Percentiles rank a stretch among this genome's conserved stretches.
These are phyloP conservation scores for Acromyrmex charruanus DNA, from an alignment of 1,140 invertebrate genomes.

Conservation along the genomic window DNA sequence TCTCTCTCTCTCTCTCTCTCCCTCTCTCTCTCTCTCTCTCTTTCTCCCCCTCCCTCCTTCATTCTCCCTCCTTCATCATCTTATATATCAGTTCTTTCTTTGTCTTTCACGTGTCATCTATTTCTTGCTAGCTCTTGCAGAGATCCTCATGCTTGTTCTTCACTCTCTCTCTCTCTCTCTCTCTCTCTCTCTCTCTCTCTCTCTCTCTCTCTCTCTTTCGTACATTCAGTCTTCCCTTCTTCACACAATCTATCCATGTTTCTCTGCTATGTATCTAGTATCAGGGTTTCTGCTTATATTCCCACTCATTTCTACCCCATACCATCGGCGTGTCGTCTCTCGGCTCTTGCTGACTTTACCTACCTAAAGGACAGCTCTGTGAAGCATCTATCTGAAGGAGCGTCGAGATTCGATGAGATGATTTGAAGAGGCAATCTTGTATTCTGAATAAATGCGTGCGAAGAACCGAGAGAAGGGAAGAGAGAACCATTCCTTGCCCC, in stretches of 20 bases:
- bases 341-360: conserved; percentile 49
- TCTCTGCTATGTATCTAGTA: conserved; percentile 23
- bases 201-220: not conserved
- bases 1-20: conserved; percentile 20
- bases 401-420: conserved; percentile 53
- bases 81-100: conserved; percentile 7
- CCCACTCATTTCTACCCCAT: conserved; percentile 1
- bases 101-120: not conserved
- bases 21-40: not conserved
- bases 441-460: conserved; percentile 35
- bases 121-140: conserved; percentile 16
- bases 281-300: conserved; percentile 40
- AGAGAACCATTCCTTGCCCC: not conserved
- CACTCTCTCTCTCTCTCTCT: not conserved
- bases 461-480: not conserved
- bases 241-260: not conserved
- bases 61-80: not conserved
- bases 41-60: not conserved
- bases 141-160: not conserved
- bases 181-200: not conserved
- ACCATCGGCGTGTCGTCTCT: not conserved
- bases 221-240: not conserved
- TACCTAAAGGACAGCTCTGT: conserved; percentile 63
- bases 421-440: conserved; percentile 50
- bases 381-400: conserved; percentile 64